Evolutionary conservation across 1,140 invertebrate species (phyloP), one percentile per base, ranked within the genome.

Genomic region (Sinonovacula constricta): DNA sequence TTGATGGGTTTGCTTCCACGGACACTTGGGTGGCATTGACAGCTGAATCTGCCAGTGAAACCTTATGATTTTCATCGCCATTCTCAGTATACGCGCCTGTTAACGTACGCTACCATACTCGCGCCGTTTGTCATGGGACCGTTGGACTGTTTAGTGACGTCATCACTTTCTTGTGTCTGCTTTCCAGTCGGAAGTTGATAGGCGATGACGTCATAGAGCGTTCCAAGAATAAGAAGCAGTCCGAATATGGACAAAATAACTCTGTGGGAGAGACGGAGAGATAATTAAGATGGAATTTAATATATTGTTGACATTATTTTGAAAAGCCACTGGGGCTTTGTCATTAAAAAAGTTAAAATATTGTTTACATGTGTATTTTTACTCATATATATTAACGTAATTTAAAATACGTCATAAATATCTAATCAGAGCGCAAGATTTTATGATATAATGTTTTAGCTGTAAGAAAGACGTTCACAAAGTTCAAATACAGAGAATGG

Each of bases 171-270:
- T 24, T 22, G 12, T 36, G 26, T 12, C 31, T 34, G 22, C 18
- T 31, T 22, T 51, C 45, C 1, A 31, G 1, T 51, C 39, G 5
- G 30, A 2, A 51, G n/a, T 45, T 67, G 65, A 28, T 51, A 24
- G 14, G 30, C 65, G 5, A 67, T 53, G 45, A 53, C 65, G 45
- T 67, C 65, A 53, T 67, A 67, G 18, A 53, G 22, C 4, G 65
- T 67, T 12, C 65, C 65, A 15, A 51, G 0, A 10, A 67, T 10
- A n/a, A 67, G 39, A 1, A 67, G 45, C 14, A 45, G 3, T 3
- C 45, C 65, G 10, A 67, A 28, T 4, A 67, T 45, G 22, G 3
- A 22, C 26, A 67, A 28, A 14, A 67, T 53, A 3, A 24, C 22
- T 30, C 65, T 67, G 24, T 53, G 31, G 39, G n/a, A 10, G 39